These are phyloP conservation scores for Rhinophrynus dorsalis DNA, from an alignment of 2,797 vertebrate species.

Conservation along the genomic window DNA sequence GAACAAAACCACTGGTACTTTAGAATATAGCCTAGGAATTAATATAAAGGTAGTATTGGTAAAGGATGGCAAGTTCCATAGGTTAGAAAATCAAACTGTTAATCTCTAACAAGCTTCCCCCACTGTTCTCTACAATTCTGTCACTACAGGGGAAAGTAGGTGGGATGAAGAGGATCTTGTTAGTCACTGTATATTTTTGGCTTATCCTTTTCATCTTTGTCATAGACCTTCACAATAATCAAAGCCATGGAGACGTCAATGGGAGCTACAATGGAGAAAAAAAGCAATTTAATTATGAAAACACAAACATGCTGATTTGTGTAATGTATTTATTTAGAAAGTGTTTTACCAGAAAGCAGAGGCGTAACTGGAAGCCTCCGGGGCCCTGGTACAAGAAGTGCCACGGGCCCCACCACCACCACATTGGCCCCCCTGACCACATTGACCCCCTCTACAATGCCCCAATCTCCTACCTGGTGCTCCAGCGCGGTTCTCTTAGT, in stretches of 20 bases:
- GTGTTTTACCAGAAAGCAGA: too few species aligned
- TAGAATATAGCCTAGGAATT: too few species aligned
- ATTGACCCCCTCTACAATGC: too few species aligned
- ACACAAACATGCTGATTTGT: not conserved
- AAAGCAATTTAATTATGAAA: not conserved
- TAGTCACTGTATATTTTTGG: constrained; percentile 41
- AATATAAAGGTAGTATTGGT: too few species aligned
- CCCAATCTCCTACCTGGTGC: too few species aligned
- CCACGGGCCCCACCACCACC: too few species aligned
- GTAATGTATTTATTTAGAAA: too few species aligned
- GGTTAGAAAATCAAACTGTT: not conserved
- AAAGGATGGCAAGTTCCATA: not conserved
- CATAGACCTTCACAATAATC: constrained; percentile 36
- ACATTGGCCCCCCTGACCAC: too few species aligned
- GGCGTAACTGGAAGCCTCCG: too few species aligned
- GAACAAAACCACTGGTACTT: too few species aligned
- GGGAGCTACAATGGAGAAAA: not conserved
- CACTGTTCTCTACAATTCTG: constrained; percentile 8
- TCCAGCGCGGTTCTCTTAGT: too few species aligned
- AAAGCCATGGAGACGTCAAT: constrained; percentile 4
- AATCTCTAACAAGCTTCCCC: constrained; percentile 1
- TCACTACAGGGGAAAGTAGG: constrained; percentile 19
- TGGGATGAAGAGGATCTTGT: constrained; percentile 17
- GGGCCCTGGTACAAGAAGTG: too few species aligned
- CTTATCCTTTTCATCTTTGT: constrained; percentile 31